Percentiles rank a stretch among this genome's conserved stretches.
phyloP scores from a whole-genome alignment of 1,140 invertebrate genomes.

The Andricus grossulariae region DNA sequence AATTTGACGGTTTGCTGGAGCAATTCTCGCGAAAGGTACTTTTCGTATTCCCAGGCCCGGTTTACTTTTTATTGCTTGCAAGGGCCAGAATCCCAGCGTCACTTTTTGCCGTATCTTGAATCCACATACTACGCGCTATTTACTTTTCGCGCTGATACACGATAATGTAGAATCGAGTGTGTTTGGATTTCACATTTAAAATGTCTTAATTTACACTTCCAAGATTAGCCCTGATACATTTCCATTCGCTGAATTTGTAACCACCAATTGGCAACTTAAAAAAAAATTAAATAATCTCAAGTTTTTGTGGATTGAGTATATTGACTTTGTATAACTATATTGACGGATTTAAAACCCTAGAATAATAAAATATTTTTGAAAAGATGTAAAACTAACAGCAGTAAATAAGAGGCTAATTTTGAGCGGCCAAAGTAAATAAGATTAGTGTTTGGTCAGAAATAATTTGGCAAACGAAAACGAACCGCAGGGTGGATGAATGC shows the following conservation, averaged over 20 bases:
- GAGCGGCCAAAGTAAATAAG: not conserved
- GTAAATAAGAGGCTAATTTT: not conserved
- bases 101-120: not conserved
- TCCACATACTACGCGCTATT: constrained; percentile 1
- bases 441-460: not conserved
- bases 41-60: too few relatives aligned
- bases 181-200: not conserved
- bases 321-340: too few relatives aligned
- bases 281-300: not conserved
- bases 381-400: not conserved
- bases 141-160: not conserved
- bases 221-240: not conserved
- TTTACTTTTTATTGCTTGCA: not conserved
- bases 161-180: not conserved
- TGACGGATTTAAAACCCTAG: too few relatives aligned
- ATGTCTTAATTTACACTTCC: not conserved
- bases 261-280: not conserved
- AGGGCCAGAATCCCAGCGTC: not conserved
- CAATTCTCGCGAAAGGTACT: too few relatives aligned
- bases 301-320: too few relatives aligned
- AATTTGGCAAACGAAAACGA: constrained; percentile 1
- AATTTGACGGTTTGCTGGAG: too few relatives aligned
- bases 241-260: not conserved
- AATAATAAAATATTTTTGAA: not conserved
- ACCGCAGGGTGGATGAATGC: not conserved